phyloP scores from a whole-genome alignment of 2,888 invertebrate species.

The Pharmacophagus antenor region DNA sequence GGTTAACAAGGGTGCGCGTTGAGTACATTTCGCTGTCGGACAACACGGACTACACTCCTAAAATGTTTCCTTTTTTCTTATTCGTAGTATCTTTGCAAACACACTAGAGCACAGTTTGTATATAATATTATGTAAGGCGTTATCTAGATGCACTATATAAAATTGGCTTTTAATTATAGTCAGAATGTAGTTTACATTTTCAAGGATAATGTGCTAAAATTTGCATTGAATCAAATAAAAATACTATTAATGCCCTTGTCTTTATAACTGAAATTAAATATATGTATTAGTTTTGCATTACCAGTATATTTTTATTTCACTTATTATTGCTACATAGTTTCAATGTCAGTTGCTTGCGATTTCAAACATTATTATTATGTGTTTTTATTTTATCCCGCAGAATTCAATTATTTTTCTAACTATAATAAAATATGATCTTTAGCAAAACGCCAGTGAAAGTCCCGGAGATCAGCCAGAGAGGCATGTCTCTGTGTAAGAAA shows the following conservation, averaged over 20 bases:
- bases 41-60: constrained; percentile 8
- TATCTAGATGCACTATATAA: not conserved
- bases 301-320: no score
- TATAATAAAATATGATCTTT: no score
- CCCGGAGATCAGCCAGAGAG: no score
- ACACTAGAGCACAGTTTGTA: constrained; percentile 11
- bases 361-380: no score
- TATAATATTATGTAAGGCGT: not conserved
- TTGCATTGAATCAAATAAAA: not conserved
- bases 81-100: constrained; percentile 15
- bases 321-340: no score
- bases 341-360: no score
- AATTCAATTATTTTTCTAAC: no score
- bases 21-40: constrained; percentile 31
- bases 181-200: not conserved
- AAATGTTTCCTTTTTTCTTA: constrained; percentile 11
- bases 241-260: not conserved
- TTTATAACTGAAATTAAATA: no score
- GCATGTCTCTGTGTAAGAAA: no score
- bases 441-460: no score
- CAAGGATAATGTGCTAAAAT: not conserved
- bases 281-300: no score
- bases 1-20: constrained; percentile 34
- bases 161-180: not conserved
- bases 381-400: no score